A percentile compares a stretch with the other conserved stretches of the same genome.
These are phyloP conservation scores for Brachypalpus laphriformis DNA, from an alignment of 2,888 invertebrate genomes.

Conservation along the genomic window DNA sequence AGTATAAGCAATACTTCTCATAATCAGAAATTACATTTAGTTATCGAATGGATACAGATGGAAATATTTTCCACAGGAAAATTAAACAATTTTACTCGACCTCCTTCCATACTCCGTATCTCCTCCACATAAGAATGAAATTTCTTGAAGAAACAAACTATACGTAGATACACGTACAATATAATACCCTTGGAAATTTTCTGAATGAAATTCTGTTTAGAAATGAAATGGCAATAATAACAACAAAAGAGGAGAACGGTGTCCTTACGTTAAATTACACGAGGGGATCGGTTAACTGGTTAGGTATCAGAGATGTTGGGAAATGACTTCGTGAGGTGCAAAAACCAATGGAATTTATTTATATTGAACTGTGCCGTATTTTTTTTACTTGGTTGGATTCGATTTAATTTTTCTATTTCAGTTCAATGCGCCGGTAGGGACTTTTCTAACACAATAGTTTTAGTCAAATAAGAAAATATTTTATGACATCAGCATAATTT, in stretches of 20 bases:
- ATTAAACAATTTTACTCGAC: constrained; percentile 40
- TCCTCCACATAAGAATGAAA: constrained; percentile 14
- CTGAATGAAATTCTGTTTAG: constrained; percentile 18
- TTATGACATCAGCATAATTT: neutral
- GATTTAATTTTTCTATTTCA: constrained; percentile 3
- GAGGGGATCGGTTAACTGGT: constrained; percentile 24
- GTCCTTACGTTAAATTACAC: constrained; percentile 40
- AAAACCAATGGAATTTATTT: constrained; percentile 27
- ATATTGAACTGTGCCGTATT: constrained; percentile 20
- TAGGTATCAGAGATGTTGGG: constrained; percentile 36
- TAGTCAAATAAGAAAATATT: neutral
- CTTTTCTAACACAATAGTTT: neutral
- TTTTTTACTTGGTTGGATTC: constrained; percentile 19
- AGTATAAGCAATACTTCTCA: constrained; percentile 16
- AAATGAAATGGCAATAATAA: constrained; percentile 43
- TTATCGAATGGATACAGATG: constrained; percentile 7
- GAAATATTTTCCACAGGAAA: constrained; percentile 24
- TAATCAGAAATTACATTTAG: constrained; percentile 19
- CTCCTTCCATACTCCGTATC: constrained; percentile 11
- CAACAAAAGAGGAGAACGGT: constrained; percentile 1
- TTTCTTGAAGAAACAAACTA: constrained; percentile 12
- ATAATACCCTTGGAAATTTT: neutral
- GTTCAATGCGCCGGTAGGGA: neutral
- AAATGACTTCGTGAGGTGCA: constrained; percentile 40
- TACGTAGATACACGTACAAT: neutral